Evolutionary conservation across 2,113 vertebrate species (phyloP).

Genomic region (Sylvilagus bachmani): DNA sequence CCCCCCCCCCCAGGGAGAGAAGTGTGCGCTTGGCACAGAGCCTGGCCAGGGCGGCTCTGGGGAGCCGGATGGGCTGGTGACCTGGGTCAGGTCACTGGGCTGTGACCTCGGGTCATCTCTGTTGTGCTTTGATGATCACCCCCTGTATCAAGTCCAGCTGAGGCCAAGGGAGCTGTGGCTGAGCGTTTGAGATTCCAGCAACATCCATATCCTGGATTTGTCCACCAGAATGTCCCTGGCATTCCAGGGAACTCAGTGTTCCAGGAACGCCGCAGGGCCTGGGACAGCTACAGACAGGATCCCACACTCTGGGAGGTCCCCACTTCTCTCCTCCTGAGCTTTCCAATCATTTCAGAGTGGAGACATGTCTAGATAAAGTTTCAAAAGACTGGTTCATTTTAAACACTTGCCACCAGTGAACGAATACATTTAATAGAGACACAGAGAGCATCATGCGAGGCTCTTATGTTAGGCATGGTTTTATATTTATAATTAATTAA

Average conservation of each 20-base stretch:
- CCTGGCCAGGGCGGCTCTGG: background rate
- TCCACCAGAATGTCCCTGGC: background rate
- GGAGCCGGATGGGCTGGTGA: background rate
- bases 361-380: background rate
- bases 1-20: background rate
- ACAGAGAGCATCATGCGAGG: accelerated
- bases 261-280: background rate
- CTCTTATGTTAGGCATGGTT: background rate
- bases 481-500: background rate
- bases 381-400: background rate
- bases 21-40: slow-evolving; percentile 63
- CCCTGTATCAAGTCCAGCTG: background rate
- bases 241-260: background rate
- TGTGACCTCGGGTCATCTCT: background rate
- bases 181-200: background rate
- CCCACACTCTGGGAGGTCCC: background rate
- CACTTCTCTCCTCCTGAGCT: background rate
- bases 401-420: background rate
- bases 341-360: background rate
- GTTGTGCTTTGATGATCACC: slow-evolving; percentile 33
- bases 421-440: background rate
- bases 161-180: background rate
- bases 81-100: background rate
- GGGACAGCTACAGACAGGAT: background rate
- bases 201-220: background rate